Conservation (phyloP, 2,888 invertebrate genomes). For the Drosophila tripunctata region DNA sequence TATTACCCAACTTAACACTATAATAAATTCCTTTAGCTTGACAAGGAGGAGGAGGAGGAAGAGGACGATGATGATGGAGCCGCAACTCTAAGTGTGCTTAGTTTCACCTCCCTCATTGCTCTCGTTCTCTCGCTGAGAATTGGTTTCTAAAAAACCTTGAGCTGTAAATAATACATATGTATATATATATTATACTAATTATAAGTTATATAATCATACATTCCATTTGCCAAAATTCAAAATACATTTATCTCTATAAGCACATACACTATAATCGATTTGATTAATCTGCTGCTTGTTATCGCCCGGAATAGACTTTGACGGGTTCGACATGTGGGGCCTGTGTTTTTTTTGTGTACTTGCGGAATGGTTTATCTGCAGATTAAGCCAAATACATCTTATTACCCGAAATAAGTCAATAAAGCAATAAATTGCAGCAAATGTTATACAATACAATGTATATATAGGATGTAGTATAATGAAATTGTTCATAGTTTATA, state of each 20-base stretch:
- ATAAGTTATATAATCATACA: slow-evolving; percentile 49
- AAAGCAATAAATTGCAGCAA: slow-evolving; percentile 34
- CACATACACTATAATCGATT: slow-evolving; percentile 3
- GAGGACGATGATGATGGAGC: slow-evolving; percentile 51
- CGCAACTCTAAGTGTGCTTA: slow-evolving; percentile 47
- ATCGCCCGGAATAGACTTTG: slow-evolving; percentile 25
- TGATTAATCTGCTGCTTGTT: slow-evolving; percentile 41
- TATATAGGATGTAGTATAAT: slow-evolving; percentile 1
- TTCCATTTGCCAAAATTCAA: slow-evolving; percentile 35
- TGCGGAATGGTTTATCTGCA: slow-evolving; percentile 7
- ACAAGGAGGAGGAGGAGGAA: slow-evolving; percentile 57
- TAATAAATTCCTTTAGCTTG: too few relatives aligned
- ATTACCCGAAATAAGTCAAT: slow-evolving; percentile 35
- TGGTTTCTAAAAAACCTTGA: slow-evolving; percentile 42
- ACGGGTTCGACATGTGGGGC: slow-evolving; percentile 20
- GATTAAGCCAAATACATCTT: slow-evolving; percentile 34
- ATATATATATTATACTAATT: slow-evolving; percentile 10
- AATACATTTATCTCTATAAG: slow-evolving; percentile 30
- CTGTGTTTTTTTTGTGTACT: background rate
- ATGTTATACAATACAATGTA: slow-evolving; percentile 2
- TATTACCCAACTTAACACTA: too few relatives aligned
- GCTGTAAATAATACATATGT: too few relatives aligned
- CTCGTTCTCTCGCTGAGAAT: slow-evolving; percentile 43
- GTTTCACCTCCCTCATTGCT: slow-evolving; percentile 46
- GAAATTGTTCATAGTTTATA: slow-evolving; percentile 5